Evolutionary conservation across 2,797 vertebrate genomes (phyloP).

Genomic region (Enteromius trimaculatus): DNA sequence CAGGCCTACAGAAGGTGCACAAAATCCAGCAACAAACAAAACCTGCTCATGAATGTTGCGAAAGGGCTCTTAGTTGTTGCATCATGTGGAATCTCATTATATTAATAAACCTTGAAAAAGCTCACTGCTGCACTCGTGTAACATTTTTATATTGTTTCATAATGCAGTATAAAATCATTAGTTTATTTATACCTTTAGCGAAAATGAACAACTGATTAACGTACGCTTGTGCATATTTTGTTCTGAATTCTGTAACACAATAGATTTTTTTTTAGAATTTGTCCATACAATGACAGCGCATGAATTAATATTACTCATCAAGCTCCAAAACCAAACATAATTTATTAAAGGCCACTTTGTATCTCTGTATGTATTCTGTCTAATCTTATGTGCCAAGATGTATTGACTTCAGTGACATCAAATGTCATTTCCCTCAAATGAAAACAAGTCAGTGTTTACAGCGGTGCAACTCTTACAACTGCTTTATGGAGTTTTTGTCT

Average conservation of each 20-base stretch:
- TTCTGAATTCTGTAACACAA: neutral
- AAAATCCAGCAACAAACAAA: slow-evolving; percentile 13
- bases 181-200: neutral
- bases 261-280: neutral
- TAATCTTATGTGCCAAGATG: neutral
- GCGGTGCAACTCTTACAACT: neutral
- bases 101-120: slow-evolving; percentile 14
- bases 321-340: neutral
- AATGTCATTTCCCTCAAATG: neutral
- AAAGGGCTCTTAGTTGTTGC: slow-evolving; percentile 18
- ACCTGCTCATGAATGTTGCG: slow-evolving; percentile 14
- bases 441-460: neutral
- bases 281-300: neutral
- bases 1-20: neutral
- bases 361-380: neutral
- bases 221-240: neutral
- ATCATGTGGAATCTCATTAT: slow-evolving; percentile 24
- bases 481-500: neutral
- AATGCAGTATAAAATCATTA: neutral
- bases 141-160: neutral
- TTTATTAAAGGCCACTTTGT: neutral
- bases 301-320: neutral
- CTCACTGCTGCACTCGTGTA: slow-evolving; percentile 2
- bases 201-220: neutral
- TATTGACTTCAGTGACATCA: neutral